Percentiles rank a stretch among this genome's conserved stretches.
Conservation (phyloP, 2,888 invertebrate species). For the Heteromyza rotundicornis region DNA sequence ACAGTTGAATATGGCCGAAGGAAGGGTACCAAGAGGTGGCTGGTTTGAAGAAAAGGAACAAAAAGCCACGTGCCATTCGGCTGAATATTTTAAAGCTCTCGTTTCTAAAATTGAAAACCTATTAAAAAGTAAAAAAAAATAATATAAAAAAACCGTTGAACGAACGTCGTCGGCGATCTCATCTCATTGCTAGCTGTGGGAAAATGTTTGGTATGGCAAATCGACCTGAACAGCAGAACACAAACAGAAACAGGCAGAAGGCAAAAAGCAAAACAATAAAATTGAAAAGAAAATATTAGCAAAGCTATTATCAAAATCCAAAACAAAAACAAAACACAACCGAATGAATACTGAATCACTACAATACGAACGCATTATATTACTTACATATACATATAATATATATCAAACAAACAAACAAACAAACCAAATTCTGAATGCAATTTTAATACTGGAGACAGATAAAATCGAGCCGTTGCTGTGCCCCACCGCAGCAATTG, state of each 20-base stretch:
- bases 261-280: slow-evolving; percentile 42
- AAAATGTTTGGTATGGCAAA: neutral
- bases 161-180: too few relatives aligned
- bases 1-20: too few relatives aligned
- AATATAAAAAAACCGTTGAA: too few relatives aligned
- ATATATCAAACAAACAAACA: slow-evolving; percentile 10
- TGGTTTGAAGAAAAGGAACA: too few relatives aligned
- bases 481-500: neutral
- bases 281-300: slow-evolving; percentile 28
- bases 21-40: too few relatives aligned
- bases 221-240: neutral
- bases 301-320: neutral
- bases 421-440: slow-evolving; percentile 4
- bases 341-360: slow-evolving; percentile 29
- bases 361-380: too few relatives aligned
- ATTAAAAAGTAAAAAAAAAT: slow-evolving; percentile 14
- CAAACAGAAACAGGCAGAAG: slow-evolving; percentile 23
- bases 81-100: too few relatives aligned
- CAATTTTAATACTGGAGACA: neutral
- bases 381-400: neutral
- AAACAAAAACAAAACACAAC: neutral
- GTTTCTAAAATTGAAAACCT: slow-evolving; percentile 15
- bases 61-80: too few relatives aligned
- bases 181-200: too few relatives aligned
- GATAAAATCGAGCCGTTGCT: neutral